Evolutionary conservation across 1,140 invertebrate genomes (phyloP), one percentile per base, ranked within the genome.

Genomic region (Brachionus plicatilis): DNA sequence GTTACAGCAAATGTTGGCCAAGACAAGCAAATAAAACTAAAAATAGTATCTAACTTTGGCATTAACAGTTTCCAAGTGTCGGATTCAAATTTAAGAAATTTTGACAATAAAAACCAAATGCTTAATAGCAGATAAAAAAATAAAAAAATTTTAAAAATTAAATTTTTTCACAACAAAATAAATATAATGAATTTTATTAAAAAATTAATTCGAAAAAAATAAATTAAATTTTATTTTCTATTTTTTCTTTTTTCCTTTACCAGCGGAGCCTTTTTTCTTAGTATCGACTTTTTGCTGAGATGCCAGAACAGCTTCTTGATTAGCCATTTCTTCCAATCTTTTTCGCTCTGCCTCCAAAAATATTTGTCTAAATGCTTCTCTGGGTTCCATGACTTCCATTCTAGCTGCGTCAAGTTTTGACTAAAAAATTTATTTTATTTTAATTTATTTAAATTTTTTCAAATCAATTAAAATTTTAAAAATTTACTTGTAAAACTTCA

Each of bases 351-450:
- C 88, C 72, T 88, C 89, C 27, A 89, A 85, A 85, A 87, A 88
- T 70, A 86, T 87, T 85, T 90, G 88, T 85, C 89, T 78, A 76
- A 88, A 87, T n/a, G 88, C 88, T 85, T 90, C 89, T 72, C 89
- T 66, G 11, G 88, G 88, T 56, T 86, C 85, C 56, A 88, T 88
- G 8, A 89, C 85, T 33, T 85, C 85, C 65, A 87, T 87, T 72
- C 89, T 86, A 2, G 87, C 86, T 83, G 86, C 85, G 85, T 90
- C 88, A 5, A 90, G 84, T 68, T 87, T 86, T 14, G 87, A 86
- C 88, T 89, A 33, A 72, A 68, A 68, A 68, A 68, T 33, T 68
- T 11, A 33, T 11, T 24, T 66, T 66, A 9, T 11, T 29, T n/a
- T 8, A 24, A 24, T 24, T 1, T 1, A 24, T 24, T n/a, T n/a